Evolutionary conservation across 2,888 invertebrate species (phyloP).

Genomic region (Diploptera punctata): DNA sequence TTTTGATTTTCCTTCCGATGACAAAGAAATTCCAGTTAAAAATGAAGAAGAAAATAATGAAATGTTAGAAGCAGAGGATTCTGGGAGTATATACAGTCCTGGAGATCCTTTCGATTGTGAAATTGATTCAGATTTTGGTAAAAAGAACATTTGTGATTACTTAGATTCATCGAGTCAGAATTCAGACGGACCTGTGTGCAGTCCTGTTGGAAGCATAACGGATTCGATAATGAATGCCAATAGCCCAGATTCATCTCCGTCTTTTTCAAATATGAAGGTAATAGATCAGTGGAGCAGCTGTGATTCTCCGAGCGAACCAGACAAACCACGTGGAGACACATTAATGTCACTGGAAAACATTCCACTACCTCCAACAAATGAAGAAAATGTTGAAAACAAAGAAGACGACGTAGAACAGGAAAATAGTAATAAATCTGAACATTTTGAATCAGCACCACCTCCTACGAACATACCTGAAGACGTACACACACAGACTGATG

Average conservation of each 20-base stretch:
- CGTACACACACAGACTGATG: neutral
- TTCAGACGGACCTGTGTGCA: constrained; percentile 19
- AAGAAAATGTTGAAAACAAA: neutral
- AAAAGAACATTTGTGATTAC: neutral
- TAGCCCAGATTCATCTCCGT: neutral
- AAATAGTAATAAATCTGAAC: neutral
- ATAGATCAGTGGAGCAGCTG: constrained; percentile 2
- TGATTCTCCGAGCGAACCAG: neutral
- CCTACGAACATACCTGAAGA: constrained; percentile 3
- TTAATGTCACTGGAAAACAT: constrained; percentile 34
- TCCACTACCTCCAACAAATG: constrained; percentile 35
- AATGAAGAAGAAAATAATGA: neutral
- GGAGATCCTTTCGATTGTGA: constrained; percentile 14
- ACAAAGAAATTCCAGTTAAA: neutral
- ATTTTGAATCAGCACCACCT: neutral
- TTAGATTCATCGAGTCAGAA: constrained; percentile 20
- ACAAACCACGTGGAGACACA: too few relatives aligned
- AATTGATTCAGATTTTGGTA: neutral
- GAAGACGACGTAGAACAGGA: too few relatives aligned
- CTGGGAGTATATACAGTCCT: constrained; percentile 36
- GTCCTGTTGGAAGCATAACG: neutral
- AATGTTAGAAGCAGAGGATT: neutral
- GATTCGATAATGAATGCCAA: neutral
- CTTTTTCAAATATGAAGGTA: neutral
- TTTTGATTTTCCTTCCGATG: neutral